These are phyloP conservation scores for Epirrhoe alternata DNA, from an alignment of 2,888 invertebrate species.

Conservation along the genomic window DNA sequence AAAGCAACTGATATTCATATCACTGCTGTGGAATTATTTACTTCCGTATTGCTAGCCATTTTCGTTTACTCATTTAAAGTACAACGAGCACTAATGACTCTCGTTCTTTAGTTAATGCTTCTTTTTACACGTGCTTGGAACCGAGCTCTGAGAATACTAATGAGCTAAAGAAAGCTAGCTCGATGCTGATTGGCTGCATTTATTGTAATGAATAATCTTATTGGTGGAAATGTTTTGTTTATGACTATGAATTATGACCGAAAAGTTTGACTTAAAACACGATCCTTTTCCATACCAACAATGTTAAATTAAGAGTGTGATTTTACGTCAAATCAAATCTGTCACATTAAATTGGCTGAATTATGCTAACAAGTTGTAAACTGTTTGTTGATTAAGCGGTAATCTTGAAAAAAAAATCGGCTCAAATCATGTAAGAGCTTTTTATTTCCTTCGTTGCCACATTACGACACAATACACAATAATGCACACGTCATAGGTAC, in stretches of 20 bases:
- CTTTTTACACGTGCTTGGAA: slow-evolving; percentile 25
- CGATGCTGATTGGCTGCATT: slow-evolving; percentile 17
- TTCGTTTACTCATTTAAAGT: slow-evolving; percentile 11
- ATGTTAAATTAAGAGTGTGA: too few species aligned
- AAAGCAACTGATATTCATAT: neutral
- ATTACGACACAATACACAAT: too few species aligned
- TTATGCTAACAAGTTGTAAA: too few species aligned
- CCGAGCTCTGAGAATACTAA: slow-evolving; percentile 23
- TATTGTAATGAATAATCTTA: slow-evolving; percentile 16
- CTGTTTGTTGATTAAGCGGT: too few species aligned
- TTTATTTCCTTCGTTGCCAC: too few species aligned
- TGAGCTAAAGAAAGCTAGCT: slow-evolving; percentile 19
- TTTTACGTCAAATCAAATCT: too few species aligned
- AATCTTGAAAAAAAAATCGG: too few species aligned
- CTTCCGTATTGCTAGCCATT: neutral
- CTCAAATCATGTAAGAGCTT: too few species aligned
- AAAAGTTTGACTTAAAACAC: too few species aligned
- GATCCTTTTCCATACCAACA: too few species aligned
- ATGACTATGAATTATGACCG: neutral
- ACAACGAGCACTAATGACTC: slow-evolving; percentile 15
- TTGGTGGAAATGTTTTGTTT: neutral
- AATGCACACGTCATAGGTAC: too few species aligned
- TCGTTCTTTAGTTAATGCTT: slow-evolving; percentile 15
- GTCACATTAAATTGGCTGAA: too few species aligned
- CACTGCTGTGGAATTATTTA: neutral